Evolutionary conservation across 2,797 vertebrate genomes (phyloP).

Genomic region (Poecilia picta): DNA sequence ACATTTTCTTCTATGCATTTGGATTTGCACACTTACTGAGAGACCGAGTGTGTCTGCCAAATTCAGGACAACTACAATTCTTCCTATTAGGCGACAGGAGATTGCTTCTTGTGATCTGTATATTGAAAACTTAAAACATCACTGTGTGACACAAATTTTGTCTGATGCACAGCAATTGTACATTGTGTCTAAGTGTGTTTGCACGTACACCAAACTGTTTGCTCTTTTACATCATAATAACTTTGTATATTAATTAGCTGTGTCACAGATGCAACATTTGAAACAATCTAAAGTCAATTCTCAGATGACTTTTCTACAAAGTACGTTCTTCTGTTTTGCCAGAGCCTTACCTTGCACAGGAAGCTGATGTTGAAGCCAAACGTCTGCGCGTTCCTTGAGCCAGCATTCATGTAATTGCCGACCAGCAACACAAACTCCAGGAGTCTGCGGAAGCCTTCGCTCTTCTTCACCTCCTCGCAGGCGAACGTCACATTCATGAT

Average conservation of each 20-base stretch:
- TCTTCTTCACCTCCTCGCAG: constrained; percentile 97
- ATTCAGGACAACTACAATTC: neutral
- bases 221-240: neutral
- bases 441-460: constrained; percentile 88
- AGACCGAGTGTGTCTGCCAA: neutral
- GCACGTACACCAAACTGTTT: neutral
- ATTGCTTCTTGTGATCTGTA: neutral
- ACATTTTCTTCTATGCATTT: neutral
- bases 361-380: constrained; percentile 96
- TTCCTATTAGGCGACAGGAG: neutral
- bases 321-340: neutral
- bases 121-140: neutral
- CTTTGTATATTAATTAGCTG: neutral
- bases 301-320: neutral
- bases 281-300: neutral
- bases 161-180: neutral
- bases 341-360: constrained; percentile 90
- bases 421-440: constrained; percentile 91
- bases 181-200: neutral
- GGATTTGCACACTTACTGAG: neutral
- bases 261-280: neutral
- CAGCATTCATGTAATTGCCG: constrained; percentile 98
- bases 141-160: neutral
- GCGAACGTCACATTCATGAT: constrained; percentile 96
- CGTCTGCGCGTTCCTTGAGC: constrained; percentile 95